A percentile compares a stretch with the other conserved stretches of the same genome.
Conservation (phyloP, 2,888 invertebrate genomes). For the Perizoma affinitatum region DNA sequence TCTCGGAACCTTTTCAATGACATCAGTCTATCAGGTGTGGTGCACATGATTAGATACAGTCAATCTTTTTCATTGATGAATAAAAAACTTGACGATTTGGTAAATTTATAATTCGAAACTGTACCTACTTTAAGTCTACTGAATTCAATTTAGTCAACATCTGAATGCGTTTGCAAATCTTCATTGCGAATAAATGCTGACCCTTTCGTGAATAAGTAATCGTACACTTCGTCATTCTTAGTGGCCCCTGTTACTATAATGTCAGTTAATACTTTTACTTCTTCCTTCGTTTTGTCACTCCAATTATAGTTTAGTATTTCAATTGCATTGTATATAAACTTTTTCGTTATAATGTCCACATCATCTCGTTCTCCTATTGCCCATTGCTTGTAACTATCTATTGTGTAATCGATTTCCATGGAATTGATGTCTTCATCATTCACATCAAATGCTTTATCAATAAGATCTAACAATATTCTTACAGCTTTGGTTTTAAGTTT, state of each 20-base stretch:
- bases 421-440: constrained; percentile 40
- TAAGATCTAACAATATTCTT: constrained; percentile 52
- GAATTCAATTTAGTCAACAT: background rate
- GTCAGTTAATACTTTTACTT: constrained; percentile 49
- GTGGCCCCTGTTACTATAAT: constrained; percentile 42
- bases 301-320: constrained; percentile 41
- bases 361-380: constrained; percentile 14
- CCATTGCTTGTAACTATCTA: constrained; percentile 43
- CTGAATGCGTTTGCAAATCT: constrained; percentile 16
- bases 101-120: too few relatives aligned
- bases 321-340: constrained; percentile 42
- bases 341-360: constrained; percentile 34
- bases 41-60: too few relatives aligned
- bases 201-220: constrained; percentile 47
- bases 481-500: constrained; percentile 44
- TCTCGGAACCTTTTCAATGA: too few relatives aligned
- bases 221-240: constrained; percentile 22
- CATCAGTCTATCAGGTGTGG: too few relatives aligned
- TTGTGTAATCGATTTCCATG: constrained; percentile 41
- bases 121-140: too few relatives aligned
- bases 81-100: too few relatives aligned
- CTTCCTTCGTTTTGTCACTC: constrained; percentile 38
- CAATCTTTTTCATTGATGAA: too few relatives aligned
- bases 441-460: constrained; percentile 49
- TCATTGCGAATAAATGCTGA: constrained; percentile 43